Evolutionary conservation across 1,140 invertebrate species (phyloP), one percentile per base, ranked within the genome.

Genomic region (Drosophila oshimai): DNA sequence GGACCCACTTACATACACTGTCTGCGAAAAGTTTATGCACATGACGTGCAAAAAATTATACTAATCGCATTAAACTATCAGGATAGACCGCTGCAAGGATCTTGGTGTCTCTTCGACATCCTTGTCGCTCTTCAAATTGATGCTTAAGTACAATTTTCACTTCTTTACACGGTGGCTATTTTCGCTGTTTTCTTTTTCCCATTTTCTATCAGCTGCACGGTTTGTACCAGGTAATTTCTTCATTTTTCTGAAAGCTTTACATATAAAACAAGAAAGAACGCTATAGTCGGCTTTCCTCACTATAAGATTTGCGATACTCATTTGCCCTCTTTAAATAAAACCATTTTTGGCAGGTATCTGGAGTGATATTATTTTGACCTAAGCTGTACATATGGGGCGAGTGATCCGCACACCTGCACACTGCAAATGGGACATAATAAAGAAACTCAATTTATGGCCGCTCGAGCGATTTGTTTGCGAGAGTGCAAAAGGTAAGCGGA

Each of bases 101-200:
- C 50, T 49, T 13, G 5, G 20, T 3, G 28, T 44, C 53, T 31
- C 22, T n/a, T n/a, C 24, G 33, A 26, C 31, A 37, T 45, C 29
- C 39, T 39, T 31, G 49, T 34, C 46, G 55, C 53, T 39, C 74
- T 45, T 65, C 61, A 90, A 90, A 90, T 90, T 90, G 87, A 90
- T 71, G 88, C 88, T 90, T 88, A 78, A 90, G 83, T 83, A 90
- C 88, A 90, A 90, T 90, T 90, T 90, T 89, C 88, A 90, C 87
- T 90, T 89, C 87, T 89, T 90, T 90, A 90, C 81, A 60, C 77
- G 65, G 50, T 55, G 42, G 10, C 54, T 41, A 49, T 17, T 36
- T 34, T 42, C 34, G 7, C 24, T 34, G 31, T 17, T 44, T 31
- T 44, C 39, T 26, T 17, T 41, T 39, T 20, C 4, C 20, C 37